These are phyloP conservation scores for Tineola bisselliella DNA, from an alignment of 2,888 invertebrate genomes.

Conservation along the genomic window DNA sequence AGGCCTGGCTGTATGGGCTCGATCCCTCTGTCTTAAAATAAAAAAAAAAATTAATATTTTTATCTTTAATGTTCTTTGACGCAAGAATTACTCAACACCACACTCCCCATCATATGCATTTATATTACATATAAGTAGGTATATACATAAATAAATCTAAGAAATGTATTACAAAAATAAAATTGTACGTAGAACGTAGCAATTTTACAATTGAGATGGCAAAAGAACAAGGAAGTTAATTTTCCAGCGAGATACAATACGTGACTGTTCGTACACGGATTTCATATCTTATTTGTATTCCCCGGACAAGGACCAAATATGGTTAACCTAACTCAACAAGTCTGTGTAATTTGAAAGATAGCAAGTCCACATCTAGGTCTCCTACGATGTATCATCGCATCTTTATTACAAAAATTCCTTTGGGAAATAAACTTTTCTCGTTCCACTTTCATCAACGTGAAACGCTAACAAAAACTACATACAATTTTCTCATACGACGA, in stretches of 20 bases:
- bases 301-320: neutral
- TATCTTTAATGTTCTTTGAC: too few relatives aligned
- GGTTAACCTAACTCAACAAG: conserved; percentile 11
- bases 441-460: conserved; percentile 7
- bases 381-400: conserved; percentile 6
- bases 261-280: conserved; percentile 4
- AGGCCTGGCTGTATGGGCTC: too few relatives aligned
- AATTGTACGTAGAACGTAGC: too few relatives aligned
- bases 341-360: conserved; percentile 1
- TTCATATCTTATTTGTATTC: conserved; percentile 9
- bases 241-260: neutral
- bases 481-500: conserved; percentile 15
- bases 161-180: too few relatives aligned
- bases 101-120: too few relatives aligned
- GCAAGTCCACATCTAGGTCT: neutral
- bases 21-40: too few relatives aligned
- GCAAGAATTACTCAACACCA: too few relatives aligned
- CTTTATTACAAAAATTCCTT: conserved; percentile 2
- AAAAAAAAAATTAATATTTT: too few relatives aligned
- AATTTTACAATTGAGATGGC: neutral
- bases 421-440: conserved; percentile 15
- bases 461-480: conserved; percentile 13
- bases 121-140: too few relatives aligned
- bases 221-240: neutral
- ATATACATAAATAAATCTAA: too few relatives aligned